Evolutionary conservation across 2,113 vertebrate genomes (phyloP).

Genomic region (Sinocyclocheilus anophthalmus): DNA sequence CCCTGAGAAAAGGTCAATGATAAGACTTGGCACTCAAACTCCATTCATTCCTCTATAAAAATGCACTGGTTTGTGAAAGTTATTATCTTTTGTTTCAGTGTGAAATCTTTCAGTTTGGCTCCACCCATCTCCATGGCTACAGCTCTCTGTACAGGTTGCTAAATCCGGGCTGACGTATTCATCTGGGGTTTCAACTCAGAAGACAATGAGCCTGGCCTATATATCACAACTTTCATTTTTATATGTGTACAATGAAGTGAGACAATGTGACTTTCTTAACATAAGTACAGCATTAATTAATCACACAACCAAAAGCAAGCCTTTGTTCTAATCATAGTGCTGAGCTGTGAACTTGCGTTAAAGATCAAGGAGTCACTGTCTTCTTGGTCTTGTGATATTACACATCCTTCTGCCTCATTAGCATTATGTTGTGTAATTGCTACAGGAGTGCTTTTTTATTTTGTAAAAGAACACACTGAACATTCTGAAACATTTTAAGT

Average conservation of each 20-base stretch:
- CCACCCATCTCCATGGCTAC: neutral
- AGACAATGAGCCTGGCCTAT: conserved; percentile 12
- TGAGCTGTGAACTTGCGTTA: conserved; percentile 29
- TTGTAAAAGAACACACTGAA: neutral
- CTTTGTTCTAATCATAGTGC: conserved; percentile 31
- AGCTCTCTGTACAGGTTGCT: neutral
- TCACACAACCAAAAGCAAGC: conserved; percentile 26
- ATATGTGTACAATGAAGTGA: neutral
- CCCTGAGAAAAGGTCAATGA: conserved; percentile 72
- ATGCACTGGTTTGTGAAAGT: conserved; percentile 26
- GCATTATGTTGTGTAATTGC: neutral
- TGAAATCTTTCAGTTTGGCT: conserved; percentile 14
- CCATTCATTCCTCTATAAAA: conserved; percentile 40
- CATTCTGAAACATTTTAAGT: neutral
- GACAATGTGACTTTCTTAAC: conserved; percentile 20
- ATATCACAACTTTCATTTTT: neutral
- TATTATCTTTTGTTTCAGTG: conserved; percentile 51
- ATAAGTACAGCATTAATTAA: conserved; percentile 31
- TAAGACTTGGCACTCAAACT: conserved; percentile 57
- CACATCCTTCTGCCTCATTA: neutral
- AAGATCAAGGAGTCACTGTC: conserved; percentile 18
- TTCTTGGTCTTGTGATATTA: neutral
- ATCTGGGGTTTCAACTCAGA: neutral
- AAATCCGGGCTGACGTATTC: neutral
- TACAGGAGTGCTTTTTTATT: neutral